Evolutionary conservation across 2,888 invertebrate genomes (phyloP).

Genomic region (Empis livida): DNA sequence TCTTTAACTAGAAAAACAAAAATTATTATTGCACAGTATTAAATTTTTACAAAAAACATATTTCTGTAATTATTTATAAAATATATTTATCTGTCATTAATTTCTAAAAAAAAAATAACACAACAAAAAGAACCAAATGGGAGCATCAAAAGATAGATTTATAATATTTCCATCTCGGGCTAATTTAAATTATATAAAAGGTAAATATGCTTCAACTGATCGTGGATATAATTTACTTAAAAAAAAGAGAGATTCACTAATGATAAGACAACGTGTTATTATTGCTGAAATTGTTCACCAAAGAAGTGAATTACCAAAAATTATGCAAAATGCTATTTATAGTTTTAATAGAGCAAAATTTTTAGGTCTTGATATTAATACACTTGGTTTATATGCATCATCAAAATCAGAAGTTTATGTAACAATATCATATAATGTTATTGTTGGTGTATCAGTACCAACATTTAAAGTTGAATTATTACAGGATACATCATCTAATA

Average conservation of each 20-base stretch:
- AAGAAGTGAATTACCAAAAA: slow-evolving; percentile 9
- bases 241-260: slow-evolving; percentile 26
- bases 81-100: too few species aligned
- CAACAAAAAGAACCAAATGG: too few species aligned
- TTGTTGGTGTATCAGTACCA: slow-evolving; percentile 22
- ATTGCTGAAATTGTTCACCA: slow-evolving; percentile 7
- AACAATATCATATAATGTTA: slow-evolving; percentile 13
- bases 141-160: slow-evolving; percentile 13
- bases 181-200: slow-evolving; percentile 21
- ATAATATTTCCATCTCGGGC: slow-evolving; percentile 24
- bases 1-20: too few species aligned
- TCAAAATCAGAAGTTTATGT: slow-evolving; percentile 14
- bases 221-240: slow-evolving; percentile 23
- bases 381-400: slow-evolving; percentile 14
- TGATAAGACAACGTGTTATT: slow-evolving; percentile 22
- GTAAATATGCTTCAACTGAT: slow-evolving; percentile 18
- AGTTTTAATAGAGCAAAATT: slow-evolving; percentile 24
- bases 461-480: slow-evolving; percentile 13
- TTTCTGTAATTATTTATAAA: too few species aligned
- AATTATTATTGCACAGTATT: too few species aligned
- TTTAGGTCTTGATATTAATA: slow-evolving; percentile 21
- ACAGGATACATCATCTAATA: background rate
- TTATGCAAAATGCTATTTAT: slow-evolving; percentile 21
- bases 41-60: too few species aligned
- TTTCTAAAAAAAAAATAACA: too few species aligned